Conservation (phyloP, 2,113 vertebrate genomes). For the Gavia stellata region DNA sequence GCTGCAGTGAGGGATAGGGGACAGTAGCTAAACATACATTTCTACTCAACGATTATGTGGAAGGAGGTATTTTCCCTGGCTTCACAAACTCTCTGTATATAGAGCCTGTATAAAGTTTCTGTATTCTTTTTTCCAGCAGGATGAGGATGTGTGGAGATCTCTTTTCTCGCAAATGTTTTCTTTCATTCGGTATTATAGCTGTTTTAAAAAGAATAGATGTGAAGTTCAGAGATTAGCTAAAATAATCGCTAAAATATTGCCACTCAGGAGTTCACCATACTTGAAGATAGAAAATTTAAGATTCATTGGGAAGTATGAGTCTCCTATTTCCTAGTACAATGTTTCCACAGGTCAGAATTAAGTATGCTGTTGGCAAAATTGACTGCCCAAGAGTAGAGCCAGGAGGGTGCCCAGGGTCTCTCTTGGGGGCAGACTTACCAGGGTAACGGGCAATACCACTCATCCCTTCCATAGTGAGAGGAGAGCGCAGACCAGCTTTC, state of each 20-base stretch:
- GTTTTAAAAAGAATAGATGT: not conserved
- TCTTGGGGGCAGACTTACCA: not conserved
- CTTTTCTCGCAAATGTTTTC: not conserved
- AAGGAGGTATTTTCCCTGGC: not conserved
- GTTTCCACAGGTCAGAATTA: not conserved
- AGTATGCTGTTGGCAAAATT: not conserved
- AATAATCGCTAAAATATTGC: not conserved
- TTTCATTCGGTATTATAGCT: not conserved
- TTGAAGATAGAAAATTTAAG: not conserved
- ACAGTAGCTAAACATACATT: not conserved
- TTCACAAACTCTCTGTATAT: not conserved
- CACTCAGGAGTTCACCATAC: not conserved
- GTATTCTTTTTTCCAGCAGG: not conserved
- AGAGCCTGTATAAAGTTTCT: not conserved
- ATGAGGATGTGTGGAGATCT: not conserved
- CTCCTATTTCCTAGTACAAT: not conserved
- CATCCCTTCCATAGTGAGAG: not conserved
- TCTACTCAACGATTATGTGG: not conserved
- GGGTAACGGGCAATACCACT: accelerated
- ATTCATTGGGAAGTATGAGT: not conserved
- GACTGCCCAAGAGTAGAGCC: not conserved
- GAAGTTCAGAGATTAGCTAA: not conserved
- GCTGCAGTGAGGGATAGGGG: not conserved
- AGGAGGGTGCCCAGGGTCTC: not conserved
- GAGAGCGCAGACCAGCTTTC: not conserved